Conservation (phyloP, 2,113 vertebrate genomes). For the Clupea harengus region DNA sequence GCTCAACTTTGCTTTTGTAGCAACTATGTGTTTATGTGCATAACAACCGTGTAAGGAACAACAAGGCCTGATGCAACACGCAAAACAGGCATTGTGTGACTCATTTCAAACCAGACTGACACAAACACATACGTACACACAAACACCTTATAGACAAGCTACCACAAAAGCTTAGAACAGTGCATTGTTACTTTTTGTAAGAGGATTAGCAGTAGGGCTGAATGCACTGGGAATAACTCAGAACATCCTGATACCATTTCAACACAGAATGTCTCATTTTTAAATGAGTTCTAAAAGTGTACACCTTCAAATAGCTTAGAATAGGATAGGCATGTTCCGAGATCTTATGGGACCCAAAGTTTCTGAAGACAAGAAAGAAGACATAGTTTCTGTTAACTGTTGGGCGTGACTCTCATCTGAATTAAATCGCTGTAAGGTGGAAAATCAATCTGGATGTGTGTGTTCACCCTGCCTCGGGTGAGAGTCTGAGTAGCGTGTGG, state of each 20-base stretch:
- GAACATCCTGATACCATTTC: background rate
- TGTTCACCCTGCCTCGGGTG: background rate
- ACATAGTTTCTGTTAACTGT: background rate
- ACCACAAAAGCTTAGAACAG: background rate
- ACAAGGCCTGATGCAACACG: background rate
- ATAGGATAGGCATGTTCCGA: too few species aligned
- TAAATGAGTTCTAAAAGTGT: background rate
- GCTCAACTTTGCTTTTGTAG: background rate
- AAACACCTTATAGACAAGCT: background rate
- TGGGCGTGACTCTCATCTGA: background rate
- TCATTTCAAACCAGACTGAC: background rate
- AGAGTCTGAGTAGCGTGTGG: background rate
- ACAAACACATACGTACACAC: background rate
- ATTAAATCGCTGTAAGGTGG: background rate
- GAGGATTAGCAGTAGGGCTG: background rate
- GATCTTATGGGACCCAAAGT: background rate
- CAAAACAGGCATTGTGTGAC: background rate
- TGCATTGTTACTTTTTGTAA: background rate
- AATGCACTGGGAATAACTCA: background rate
- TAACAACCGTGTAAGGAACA: background rate
- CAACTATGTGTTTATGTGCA: background rate
- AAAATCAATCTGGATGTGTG: background rate
- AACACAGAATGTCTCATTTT: background rate
- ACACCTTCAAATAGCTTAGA: background rate
- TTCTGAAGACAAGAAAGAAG: too few species aligned